Base-by-base conservation (phyloP, 2,888 invertebrate genomes). In the Arctia plantaginis region DNA sequence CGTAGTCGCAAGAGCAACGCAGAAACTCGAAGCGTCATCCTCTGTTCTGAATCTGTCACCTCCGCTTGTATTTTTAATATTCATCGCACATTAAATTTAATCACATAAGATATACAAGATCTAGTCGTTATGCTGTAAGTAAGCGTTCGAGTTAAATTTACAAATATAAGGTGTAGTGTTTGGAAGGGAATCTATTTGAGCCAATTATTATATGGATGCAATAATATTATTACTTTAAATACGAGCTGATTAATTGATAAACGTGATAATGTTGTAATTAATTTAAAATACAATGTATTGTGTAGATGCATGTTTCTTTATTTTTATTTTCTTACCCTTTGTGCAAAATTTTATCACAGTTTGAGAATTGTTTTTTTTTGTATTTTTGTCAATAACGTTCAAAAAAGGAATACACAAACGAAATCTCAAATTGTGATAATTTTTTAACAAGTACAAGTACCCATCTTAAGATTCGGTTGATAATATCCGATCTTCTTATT, bases 121-220 rank as follows among this genome's bases (percentile, higher is more conserved):
- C 83, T 84, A 84, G 83, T 84, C 83, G 77, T 80, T 80, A 81
- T 75, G 59, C 35, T 84, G 72, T 84, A 77, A 41, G 18, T 74
- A 75, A 74, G 79, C 66, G 73, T 77, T 73, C 66, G 74, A 64
- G 30, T 39, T 55, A 71, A 62, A 64, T 64, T 59, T 68, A 35
- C 27, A 30, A 72, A 64, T 44, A 55, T 66, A 66, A 66, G 55
- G 33, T 23, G 23, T 66, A 66, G n/a, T 13, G 44, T 72, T 68
- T 72, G 72, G 15, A 72, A 41, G 30, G 20, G 23, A 12, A 73
- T 41, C 3, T 27, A 64, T 27, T 47, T 55, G 66, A 66, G 66
- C n/a, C 66, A 71, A 62, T 64, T 65, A 13, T 69, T 69, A 23
- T 51, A 35, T 51, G 27, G 33, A 59, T 62, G 62, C 30, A 62